A percentile compares a stretch with the other conserved stretches of the same genome.
These are phyloP conservation scores for Drosophila nigritarsus DNA, from an alignment of 2,888 invertebrate genomes.

Conservation along the genomic window DNA sequence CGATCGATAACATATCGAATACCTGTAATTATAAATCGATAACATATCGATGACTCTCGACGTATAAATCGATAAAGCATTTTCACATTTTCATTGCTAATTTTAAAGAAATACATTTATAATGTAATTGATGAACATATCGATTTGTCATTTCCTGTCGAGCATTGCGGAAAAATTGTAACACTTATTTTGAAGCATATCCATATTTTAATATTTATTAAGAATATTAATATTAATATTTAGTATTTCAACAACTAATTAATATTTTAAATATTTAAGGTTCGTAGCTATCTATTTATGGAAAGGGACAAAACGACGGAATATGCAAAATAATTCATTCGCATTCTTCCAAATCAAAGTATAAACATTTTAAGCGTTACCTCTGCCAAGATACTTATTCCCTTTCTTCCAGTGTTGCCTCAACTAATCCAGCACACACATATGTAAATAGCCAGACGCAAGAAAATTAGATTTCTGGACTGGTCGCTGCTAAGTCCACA, in stretches of 20 bases:
- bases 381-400: neutral
- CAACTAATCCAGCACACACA: neutral
- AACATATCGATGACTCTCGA: neutral
- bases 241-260: neutral
- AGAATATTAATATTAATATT: neutral
- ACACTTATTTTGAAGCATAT: neutral
- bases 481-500: neutral
- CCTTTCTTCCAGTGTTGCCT: neutral
- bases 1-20: neutral
- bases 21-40: neutral
- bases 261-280: neutral
- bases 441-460: neutral
- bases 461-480: neutral
- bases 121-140: neutral
- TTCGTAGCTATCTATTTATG: neutral
- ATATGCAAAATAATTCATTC: neutral
- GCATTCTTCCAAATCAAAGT: neutral
- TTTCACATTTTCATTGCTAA: neutral
- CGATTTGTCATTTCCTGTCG: neutral
- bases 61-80: neutral
- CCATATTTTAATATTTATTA: neutral
- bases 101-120: neutral
- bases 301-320: neutral
- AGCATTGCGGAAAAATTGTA: neutral
- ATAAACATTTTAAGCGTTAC: neutral